These are phyloP conservation scores for Loxodonta africana DNA, from an alignment of 2,113 vertebrate genomes.

Conservation along the genomic window DNA sequence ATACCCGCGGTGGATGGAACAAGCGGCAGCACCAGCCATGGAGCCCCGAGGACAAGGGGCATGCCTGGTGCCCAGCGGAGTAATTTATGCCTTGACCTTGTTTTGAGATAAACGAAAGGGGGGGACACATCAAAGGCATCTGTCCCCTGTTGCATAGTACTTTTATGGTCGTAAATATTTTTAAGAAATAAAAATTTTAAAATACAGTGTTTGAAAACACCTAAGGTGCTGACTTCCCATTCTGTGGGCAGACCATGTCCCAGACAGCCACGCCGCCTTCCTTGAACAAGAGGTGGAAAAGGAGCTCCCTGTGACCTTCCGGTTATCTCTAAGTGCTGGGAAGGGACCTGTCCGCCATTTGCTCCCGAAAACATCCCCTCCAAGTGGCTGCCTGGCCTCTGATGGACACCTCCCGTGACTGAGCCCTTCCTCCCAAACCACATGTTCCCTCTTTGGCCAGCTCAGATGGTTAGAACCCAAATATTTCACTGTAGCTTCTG, in stretches of 20 bases:
- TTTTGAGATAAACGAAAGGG: conserved; percentile 80
- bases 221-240: background rate
- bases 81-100: conserved; percentile 88
- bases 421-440: background rate
- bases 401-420: background rate
- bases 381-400: background rate
- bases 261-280: background rate
- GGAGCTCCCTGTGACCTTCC: background rate
- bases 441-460: background rate
- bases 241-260: background rate
- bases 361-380: background rate
- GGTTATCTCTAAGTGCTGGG: fast-evolving
- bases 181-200: conserved; percentile 80
- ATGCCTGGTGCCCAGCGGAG: conserved; percentile 76
- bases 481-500: background rate
- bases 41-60: conserved; percentile 62
- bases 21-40: background rate
- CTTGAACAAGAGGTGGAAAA: background rate
- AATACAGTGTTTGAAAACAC: conserved; percentile 71
- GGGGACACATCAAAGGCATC: conserved; percentile 53
- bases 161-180: conserved; percentile 75
- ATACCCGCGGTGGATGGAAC: background rate
- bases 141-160: conserved; percentile 28
- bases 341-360: background rate
- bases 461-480: background rate